phyloP scores from a whole-genome alignment of 2,797 vertebrate genomes.

The Halcyon leucocephala region DNA sequence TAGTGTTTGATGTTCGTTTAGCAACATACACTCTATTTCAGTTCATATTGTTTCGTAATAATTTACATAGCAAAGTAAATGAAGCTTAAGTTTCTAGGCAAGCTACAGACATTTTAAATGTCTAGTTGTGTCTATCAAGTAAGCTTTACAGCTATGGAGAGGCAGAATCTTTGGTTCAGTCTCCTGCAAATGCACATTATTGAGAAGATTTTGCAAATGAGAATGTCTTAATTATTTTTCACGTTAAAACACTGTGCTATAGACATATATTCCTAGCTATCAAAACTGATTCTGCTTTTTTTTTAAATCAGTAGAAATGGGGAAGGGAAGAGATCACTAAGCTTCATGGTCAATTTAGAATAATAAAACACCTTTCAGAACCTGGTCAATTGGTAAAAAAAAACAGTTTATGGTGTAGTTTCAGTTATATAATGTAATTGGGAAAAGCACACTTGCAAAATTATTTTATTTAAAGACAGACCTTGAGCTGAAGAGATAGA shows the following conservation, averaged over 20 bases:
- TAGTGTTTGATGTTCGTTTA: background rate
- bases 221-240: background rate
- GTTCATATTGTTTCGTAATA: background rate
- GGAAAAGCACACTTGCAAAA: background rate
- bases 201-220: conserved; percentile 5
- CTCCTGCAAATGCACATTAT: background rate
- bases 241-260: background rate
- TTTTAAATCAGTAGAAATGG: conserved; percentile 14
- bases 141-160: background rate
- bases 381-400: conserved; percentile 38
- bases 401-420: conserved; percentile 46
- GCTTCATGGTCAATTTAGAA: conserved; percentile 71
- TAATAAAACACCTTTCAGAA: conserved; percentile 69
- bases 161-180: background rate
- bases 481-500: background rate
- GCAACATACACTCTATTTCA: background rate
- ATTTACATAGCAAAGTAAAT: background rate
- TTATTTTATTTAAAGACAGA: conserved; percentile 43
- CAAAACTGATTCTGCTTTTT: conserved; percentile 39
- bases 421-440: conserved; percentile 36
- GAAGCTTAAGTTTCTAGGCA: background rate
- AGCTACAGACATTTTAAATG: background rate
- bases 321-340: conserved; percentile 53
- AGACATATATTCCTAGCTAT: conserved; percentile 32
- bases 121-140: background rate